These are phyloP conservation scores for Siphamia tubifer DNA, from an alignment of 2,113 vertebrate species.

Conservation along the genomic window DNA sequence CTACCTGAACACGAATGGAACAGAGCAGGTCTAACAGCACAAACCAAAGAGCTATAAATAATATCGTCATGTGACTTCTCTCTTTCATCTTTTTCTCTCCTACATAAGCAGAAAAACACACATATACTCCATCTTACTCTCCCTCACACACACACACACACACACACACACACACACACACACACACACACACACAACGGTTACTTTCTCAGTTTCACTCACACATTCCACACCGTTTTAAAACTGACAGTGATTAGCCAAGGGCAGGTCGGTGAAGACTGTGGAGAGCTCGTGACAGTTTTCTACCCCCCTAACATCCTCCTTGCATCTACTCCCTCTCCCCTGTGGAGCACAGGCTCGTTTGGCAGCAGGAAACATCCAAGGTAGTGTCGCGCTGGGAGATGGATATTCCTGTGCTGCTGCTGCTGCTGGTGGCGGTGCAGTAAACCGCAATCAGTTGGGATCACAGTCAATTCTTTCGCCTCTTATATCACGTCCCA, in stretches of 20 bases:
- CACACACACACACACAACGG: neutral
- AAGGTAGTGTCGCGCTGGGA: neutral
- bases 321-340: neutral
- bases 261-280: constrained; percentile 18
- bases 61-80: constrained; percentile 3
- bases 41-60: constrained; percentile 38
- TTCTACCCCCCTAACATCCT: neutral
- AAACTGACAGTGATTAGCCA: constrained; percentile 33
- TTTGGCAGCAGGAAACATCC: neutral
- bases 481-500: neutral
- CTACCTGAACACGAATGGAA: neutral
- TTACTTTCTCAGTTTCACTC: neutral
- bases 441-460: neutral
- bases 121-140: neutral
- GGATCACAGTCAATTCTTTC: constrained; percentile 2
- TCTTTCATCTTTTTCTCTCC: constrained; percentile 1
- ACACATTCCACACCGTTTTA: constrained; percentile 3
- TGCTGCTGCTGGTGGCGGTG: neutral
- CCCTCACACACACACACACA: neutral
- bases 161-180: neutral
- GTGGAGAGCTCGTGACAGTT: constrained; percentile 2
- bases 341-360: neutral
- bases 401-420: neutral
- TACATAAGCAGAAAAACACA: constrained; percentile 5
- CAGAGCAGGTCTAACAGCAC: neutral